Conservation (phyloP, 2,797 vertebrate genomes). For the Nannoperca australis region DNA sequence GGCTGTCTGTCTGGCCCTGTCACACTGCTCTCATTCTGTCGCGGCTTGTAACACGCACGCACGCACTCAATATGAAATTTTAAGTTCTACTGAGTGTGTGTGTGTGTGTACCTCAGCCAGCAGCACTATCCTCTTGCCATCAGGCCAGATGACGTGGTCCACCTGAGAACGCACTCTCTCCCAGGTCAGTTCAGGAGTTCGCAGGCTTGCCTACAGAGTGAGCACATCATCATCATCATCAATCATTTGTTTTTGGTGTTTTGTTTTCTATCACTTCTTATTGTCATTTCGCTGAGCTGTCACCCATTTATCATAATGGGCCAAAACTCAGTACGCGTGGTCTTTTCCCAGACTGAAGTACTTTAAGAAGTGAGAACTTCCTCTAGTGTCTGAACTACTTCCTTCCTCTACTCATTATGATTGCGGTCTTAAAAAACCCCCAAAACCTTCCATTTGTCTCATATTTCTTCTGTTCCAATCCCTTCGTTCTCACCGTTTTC, state of each 20-base stretch:
- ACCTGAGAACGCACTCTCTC: conserved; percentile 97
- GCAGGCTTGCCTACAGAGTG: conserved; percentile 91
- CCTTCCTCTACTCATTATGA: background rate
- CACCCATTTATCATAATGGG: background rate
- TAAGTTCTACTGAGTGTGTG: background rate
- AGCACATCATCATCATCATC: background rate
- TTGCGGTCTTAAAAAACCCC: background rate
- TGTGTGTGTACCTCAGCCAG: conserved; percentile 91
- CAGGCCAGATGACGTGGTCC: conserved; percentile 98
- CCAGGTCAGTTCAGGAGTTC: conserved; percentile 97
- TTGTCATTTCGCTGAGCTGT: conserved; percentile 2
- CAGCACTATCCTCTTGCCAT: conserved; percentile 96
- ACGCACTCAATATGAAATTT: background rate
- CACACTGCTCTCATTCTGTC: conserved; percentile 70
- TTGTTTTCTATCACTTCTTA: background rate
- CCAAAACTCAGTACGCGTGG: background rate
- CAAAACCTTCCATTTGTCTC: background rate
- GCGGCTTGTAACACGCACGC: background rate
- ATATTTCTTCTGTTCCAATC: background rate
- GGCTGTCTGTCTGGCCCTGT: conserved; percentile 25
- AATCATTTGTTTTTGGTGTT: background rate
- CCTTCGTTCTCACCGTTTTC: background rate
- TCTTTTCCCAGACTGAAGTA: conserved; percentile 22
- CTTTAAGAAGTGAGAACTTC: conserved; percentile 22
- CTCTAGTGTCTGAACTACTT: conserved; percentile 3